Evolutionary conservation across 2,888 invertebrate genomes (phyloP).

Genomic region (Drosophila quinaria): DNA sequence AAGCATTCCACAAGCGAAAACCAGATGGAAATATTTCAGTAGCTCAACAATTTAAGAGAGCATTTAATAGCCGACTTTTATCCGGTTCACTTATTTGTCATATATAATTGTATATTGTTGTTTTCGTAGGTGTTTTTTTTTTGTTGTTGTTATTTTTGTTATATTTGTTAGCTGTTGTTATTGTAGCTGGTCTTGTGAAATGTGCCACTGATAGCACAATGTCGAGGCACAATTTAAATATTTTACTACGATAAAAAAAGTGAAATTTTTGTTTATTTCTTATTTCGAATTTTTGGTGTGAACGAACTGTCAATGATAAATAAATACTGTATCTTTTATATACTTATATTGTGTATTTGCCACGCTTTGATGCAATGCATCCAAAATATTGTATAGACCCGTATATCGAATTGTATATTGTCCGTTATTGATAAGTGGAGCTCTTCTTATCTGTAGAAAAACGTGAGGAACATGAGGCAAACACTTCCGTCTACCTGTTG

Average conservation of each 20-base stretch:
- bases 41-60: slow-evolving; percentile 7
- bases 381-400: slow-evolving; percentile 2
- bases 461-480: slow-evolving; percentile 41
- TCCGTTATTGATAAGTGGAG: slow-evolving; percentile 29
- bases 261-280: slow-evolving; percentile 46
- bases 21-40: neutral
- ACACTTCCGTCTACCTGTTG: slow-evolving; percentile 36
- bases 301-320: slow-evolving; percentile 77
- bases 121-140: slow-evolving; percentile 67
- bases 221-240: slow-evolving; percentile 67
- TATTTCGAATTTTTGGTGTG: slow-evolving; percentile 57
- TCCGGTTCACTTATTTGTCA: neutral
- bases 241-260: slow-evolving; percentile 62
- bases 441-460: slow-evolving; percentile 38
- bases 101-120: slow-evolving; percentile 46
- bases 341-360: slow-evolving; percentile 16
- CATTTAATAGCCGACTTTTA: slow-evolving; percentile 44
- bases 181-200: slow-evolving; percentile 60
- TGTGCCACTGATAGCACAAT: slow-evolving; percentile 66
- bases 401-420: slow-evolving; percentile 17
- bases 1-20: neutral
- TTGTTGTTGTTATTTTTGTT: slow-evolving; percentile 32
- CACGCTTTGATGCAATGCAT: slow-evolving; percentile 35
- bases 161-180: slow-evolving; percentile 21
- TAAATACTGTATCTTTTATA: slow-evolving; percentile 57